A percentile compares a stretch with the other conserved stretches of the same genome.
Conservation (phyloP, 2,888 invertebrate species). For the Melanostoma mellinum region DNA sequence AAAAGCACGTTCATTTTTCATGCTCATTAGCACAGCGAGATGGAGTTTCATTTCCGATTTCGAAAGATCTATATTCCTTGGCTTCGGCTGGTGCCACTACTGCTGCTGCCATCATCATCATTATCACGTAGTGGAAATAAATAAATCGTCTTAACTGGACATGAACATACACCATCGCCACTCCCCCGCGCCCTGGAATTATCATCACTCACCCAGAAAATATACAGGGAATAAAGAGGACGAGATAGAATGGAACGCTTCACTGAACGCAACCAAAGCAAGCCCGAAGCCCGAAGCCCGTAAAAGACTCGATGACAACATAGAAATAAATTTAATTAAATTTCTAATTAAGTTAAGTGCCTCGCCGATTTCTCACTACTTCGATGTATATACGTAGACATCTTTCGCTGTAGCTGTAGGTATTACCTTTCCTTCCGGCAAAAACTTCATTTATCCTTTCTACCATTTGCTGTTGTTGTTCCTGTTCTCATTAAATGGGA, state of each 20-base stretch:
- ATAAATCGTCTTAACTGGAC: constrained; percentile 70
- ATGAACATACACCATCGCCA: not conserved
- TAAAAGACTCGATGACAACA: constrained; percentile 50
- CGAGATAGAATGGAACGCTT: constrained; percentile 1
- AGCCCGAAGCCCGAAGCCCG: constrained; percentile 30
- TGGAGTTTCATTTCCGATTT: constrained; percentile 61
- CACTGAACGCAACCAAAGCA: not conserved
- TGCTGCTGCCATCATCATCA: constrained; percentile 41
- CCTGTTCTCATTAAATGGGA: constrained; percentile 56
- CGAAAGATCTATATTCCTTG: constrained; percentile 30
- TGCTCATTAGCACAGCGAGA: constrained; percentile 65
- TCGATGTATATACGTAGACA: not conserved
- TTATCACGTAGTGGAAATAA: constrained; percentile 68
- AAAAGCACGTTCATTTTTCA: constrained; percentile 67
- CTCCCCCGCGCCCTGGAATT: not conserved
- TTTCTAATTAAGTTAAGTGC: constrained; percentile 69
- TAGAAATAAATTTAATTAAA: constrained; percentile 69
- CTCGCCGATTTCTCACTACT: constrained; percentile 32
- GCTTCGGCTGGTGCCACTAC: not conserved
- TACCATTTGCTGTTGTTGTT: constrained; percentile 5
- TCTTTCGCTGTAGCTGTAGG: not conserved
- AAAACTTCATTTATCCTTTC: constrained; percentile 26
- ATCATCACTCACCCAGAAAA: constrained; percentile 40
- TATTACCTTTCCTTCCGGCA: constrained; percentile 4
- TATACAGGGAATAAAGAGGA: constrained; percentile 5